These are phyloP conservation scores for Muntiacus reevesi DNA, from an alignment of 2,113 vertebrate species.

Conservation along the genomic window DNA sequence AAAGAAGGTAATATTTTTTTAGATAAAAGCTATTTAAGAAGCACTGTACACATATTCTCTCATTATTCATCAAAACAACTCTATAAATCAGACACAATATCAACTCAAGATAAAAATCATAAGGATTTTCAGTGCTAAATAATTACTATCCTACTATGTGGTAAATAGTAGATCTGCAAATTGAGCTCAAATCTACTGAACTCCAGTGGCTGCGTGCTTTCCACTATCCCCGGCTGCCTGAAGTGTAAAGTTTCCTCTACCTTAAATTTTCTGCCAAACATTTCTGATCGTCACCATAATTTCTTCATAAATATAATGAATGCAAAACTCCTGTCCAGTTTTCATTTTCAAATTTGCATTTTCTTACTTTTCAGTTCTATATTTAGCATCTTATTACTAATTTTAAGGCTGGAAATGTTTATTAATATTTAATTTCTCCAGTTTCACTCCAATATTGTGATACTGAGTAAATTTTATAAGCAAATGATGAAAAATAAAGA, in stretches of 20 bases:
- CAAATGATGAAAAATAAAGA: neutral
- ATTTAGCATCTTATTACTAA: neutral
- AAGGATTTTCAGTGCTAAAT: neutral
- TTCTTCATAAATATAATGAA: neutral
- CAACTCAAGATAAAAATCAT: neutral
- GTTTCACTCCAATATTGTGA: neutral
- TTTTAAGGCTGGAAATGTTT: neutral
- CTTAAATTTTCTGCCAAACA: neutral
- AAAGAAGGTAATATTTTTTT: neutral
- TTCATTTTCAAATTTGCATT: neutral
- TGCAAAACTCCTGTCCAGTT: neutral
- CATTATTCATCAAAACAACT: neutral
- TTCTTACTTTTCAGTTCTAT: neutral
- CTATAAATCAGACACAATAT: neutral
- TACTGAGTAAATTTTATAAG: neutral
- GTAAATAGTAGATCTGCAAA: neutral
- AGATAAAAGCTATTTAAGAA: neutral
- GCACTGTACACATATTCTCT: neutral
- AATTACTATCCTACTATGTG: neutral
- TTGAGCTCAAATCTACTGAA: neutral
- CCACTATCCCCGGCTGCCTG: accelerated
- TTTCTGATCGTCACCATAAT: neutral
- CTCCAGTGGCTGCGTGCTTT: neutral
- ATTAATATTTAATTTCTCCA: neutral
- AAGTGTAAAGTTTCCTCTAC: neutral